These are phyloP conservation scores for Diorhabda sublineata DNA, from an alignment of 1,140 invertebrate genomes.

Conservation along the genomic window DNA sequence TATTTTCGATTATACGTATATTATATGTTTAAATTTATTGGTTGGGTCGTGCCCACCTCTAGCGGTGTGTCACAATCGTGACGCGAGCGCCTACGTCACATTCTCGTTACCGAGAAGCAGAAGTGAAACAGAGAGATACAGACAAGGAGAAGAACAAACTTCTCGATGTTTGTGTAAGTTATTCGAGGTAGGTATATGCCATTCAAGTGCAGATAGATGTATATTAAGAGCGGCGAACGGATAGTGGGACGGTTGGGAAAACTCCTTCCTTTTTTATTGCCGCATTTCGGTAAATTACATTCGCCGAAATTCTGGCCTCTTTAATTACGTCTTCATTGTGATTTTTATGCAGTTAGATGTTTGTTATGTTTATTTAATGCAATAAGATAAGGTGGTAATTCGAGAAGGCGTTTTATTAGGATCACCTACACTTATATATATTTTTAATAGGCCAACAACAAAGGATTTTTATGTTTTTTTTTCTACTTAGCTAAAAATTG, in stretches of 20 bases:
- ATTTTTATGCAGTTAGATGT: neutral
- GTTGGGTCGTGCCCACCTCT: neutral
- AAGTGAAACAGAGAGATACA: constrained; percentile 6
- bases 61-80: constrained; percentile 14
- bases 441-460: no score
- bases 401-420: no score
- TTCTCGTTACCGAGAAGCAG: constrained; percentile 12
- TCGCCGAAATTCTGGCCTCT: neutral
- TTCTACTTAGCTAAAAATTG: no score
- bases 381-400: no score
- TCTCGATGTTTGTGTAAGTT: constrained; percentile 2
- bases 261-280: constrained; percentile 2
- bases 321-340: neutral
- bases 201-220: constrained; percentile 2
- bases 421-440: no score
- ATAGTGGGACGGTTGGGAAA: neutral
- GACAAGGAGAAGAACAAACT: constrained; percentile 6
- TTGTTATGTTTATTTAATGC: neutral
- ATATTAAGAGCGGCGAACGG: neutral
- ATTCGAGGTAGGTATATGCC: neutral
- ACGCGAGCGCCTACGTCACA: constrained; percentile 15
- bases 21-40: no score
- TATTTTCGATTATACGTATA: no score
- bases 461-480: no score
- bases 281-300: neutral